Evolutionary conservation across 1,140 invertebrate genomes (phyloP), one percentile per base, ranked within the genome.

Genomic region (Cryptotermes secundus): DNA sequence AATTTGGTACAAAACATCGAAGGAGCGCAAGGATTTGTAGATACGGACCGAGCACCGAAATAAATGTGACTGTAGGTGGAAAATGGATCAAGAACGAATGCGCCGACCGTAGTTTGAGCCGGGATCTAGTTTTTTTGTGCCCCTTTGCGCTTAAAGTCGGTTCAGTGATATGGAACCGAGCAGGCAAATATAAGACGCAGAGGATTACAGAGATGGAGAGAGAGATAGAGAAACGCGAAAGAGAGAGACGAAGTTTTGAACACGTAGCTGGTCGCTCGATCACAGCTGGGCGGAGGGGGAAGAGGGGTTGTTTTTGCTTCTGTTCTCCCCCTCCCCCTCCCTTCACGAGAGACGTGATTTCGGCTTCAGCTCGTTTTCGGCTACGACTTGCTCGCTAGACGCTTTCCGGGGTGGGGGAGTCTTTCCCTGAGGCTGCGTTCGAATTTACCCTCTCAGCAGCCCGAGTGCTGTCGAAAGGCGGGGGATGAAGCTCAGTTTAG

Each of bases 1-100:
- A 72, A 72, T 72, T 72, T n/a, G 59, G 59, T 72, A n/a, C 59
- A 72, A 72, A 72, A 72, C 59, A 72, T 72, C 59, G 59, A 72
- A 31, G 31, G n/a, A 31, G 59, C 4, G 26, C 59, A 26, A 72
- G 59, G 59, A 72, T 72, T 72, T 72, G 59, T 72, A 72, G 59
- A 72, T 72, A 72, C 59, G 59, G 59, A 31, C n/a, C 10, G 26
- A 72, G 31, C 31, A 72, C 26, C n/a, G 59, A 26, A 72, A 72
- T 72, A 72, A 72, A 72, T n/a, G 59, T 72, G 59, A 72, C 59
- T 72, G 59, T 26, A 72, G 59, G 59, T 72, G 59, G 59, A 72
- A 72, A 72, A 72, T 72, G 59, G 59, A 26, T 72, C 59, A 72
- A 31, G 59, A 72, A 72, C 31, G 59, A 72, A 72, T 72, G 59